Evolutionary conservation across 2,888 invertebrate genomes (phyloP).

Genomic region (Merodon equestris): DNA sequence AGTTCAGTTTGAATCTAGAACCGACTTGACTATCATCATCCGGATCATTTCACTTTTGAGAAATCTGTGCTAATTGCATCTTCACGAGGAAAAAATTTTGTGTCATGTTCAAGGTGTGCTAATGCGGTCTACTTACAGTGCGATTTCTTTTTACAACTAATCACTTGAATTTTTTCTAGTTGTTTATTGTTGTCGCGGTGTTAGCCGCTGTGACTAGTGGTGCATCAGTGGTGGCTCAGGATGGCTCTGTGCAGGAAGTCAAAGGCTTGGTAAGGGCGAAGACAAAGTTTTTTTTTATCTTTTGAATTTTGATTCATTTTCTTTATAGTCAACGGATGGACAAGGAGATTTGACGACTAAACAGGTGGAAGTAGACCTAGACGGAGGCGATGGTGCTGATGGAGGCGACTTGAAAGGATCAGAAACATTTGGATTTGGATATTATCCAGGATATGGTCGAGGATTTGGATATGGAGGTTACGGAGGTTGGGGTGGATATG

Average conservation of each 20-base stretch:
- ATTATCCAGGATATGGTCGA: constrained; percentile 69
- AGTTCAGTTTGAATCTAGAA: constrained; percentile 57
- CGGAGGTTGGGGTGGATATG: constrained; percentile 68
- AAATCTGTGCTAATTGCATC: constrained; percentile 18
- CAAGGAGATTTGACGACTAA: constrained; percentile 30
- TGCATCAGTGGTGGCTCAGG: constrained; percentile 49
- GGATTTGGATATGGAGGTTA: constrained; percentile 61
- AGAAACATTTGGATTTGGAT: constrained; percentile 72
- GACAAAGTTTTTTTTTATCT: neutral
- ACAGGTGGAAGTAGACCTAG: constrained; percentile 37
- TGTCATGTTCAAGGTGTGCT: constrained; percentile 59
- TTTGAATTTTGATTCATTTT: constrained; percentile 4
- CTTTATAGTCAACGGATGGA: constrained; percentile 21
- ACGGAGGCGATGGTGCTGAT: constrained; percentile 23
- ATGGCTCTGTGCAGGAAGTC: constrained; percentile 30
- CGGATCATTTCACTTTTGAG: constrained; percentile 14
- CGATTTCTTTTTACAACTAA: neutral
- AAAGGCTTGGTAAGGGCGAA: constrained; percentile 30
- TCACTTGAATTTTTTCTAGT: constrained; percentile 20
- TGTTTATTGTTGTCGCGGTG: constrained; percentile 52
- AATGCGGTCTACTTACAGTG: neutral
- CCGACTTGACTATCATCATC: constrained; percentile 50
- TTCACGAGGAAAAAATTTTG: constrained; percentile 5
- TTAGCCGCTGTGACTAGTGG: constrained; percentile 26
- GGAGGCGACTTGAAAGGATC: constrained; percentile 70